phyloP scores from a whole-genome alignment of 2,113 vertebrate genomes.

The Epinephelus fuscoguttatus region DNA sequence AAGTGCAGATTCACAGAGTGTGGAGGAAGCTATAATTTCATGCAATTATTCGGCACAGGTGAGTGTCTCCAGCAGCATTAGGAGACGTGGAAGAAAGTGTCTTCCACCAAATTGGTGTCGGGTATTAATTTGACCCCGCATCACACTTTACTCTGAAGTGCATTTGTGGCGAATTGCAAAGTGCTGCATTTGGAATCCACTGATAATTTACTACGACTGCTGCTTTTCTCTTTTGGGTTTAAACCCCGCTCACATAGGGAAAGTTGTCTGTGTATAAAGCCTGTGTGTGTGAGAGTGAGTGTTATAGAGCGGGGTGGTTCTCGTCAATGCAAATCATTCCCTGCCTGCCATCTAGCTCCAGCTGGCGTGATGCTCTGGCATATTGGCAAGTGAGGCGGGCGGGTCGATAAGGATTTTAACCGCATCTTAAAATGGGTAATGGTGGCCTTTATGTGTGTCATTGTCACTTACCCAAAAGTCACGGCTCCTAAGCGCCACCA shows the following conservation, averaged over 20 bases:
- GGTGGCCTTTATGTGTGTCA: constrained; percentile 85
- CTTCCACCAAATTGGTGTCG: constrained; percentile 68
- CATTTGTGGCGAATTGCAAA: constrained; percentile 51
- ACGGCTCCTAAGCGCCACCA: constrained; percentile 78
- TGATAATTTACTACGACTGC: constrained; percentile 17
- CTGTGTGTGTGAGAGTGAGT: constrained; percentile 22
- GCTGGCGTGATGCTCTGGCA: constrained; percentile 71
- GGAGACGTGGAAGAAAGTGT: constrained; percentile 49
- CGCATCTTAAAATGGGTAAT: constrained; percentile 82
- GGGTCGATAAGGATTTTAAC: constrained; percentile 83
- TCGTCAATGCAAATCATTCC: constrained; percentile 74
- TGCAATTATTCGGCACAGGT: constrained; percentile 61
- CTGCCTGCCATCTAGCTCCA: constrained; percentile 68
- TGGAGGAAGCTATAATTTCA: constrained; percentile 60
- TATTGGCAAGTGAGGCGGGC: constrained; percentile 80
- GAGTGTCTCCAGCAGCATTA: constrained; percentile 47
- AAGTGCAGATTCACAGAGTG: constrained; percentile 20
- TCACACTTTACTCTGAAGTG: constrained; percentile 49
- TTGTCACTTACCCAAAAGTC: constrained; percentile 85
- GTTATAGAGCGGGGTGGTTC: constrained; percentile 48
- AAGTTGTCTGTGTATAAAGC: constrained; percentile 46
- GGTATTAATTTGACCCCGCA: constrained; percentile 69
- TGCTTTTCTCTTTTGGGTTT: constrained; percentile 47
- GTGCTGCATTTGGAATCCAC: constrained; percentile 52
- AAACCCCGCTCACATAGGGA: constrained; percentile 31